These are phyloP conservation scores for Dasysyrphus tricinctus DNA, from an alignment of 2,888 invertebrate species.

Conservation along the genomic window DNA sequence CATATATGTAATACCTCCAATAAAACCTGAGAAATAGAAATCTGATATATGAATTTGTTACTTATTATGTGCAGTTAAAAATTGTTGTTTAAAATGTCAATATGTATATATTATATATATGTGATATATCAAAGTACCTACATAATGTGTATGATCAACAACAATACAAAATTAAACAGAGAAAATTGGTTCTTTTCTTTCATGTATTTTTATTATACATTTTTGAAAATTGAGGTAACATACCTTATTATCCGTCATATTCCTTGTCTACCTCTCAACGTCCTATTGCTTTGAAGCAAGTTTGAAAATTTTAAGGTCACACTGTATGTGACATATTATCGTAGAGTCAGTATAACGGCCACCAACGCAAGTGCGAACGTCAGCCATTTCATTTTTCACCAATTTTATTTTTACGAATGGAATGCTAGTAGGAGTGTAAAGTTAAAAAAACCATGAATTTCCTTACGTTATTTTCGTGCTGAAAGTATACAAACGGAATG, in stretches of 20 bases:
- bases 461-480: background rate
- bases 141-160: too few species aligned
- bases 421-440: background rate
- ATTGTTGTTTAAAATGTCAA: too few species aligned
- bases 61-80: too few species aligned
- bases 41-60: too few species aligned
- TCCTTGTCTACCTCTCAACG: background rate
- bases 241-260: slow-evolving; percentile 2
- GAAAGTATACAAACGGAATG: background rate
- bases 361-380: background rate
- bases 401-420: background rate
- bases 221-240: background rate
- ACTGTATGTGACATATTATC: background rate
- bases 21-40: too few species aligned
- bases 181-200: too few species aligned
- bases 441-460: background rate
- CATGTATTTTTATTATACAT: too few species aligned
- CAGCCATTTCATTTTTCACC: background rate
- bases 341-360: background rate
- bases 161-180: too few species aligned
- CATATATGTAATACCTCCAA: too few species aligned
- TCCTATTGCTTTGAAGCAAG: background rate
- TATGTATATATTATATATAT: too few species aligned
- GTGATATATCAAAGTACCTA: too few species aligned
- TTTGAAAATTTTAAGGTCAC: background rate